Conservation (phyloP, 2,888 invertebrate genomes). For the Drosophila mercatorum region DNA sequence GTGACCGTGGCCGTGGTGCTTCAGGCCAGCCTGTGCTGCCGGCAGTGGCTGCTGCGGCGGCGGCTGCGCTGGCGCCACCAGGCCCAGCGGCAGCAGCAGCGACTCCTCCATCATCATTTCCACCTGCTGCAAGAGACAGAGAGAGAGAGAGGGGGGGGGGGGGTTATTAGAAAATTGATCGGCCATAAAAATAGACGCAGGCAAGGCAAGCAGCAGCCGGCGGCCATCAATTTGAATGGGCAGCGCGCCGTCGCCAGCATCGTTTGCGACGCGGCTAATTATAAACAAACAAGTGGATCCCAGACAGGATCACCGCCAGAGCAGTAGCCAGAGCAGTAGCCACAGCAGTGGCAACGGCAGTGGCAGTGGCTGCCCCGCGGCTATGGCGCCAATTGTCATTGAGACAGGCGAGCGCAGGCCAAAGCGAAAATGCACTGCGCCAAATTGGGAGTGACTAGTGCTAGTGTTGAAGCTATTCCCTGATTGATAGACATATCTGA, state of each 20-base stretch:
- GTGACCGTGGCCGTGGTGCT: slow-evolving; percentile 83
- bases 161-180: slow-evolving; percentile 69
- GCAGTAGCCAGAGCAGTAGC: not conserved
- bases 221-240: slow-evolving; percentile 73
- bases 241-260: slow-evolving; percentile 40
- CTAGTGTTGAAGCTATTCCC: too few species aligned
- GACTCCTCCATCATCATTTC: slow-evolving; percentile 80
- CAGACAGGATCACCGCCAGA: slow-evolving; percentile 45
- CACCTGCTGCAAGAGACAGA: slow-evolving; percentile 70
- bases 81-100: slow-evolving; percentile 58
- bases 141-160: slow-evolving; percentile 25
- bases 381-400: slow-evolving; percentile 77
- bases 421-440: slow-evolving; percentile 35
- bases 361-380: slow-evolving; percentile 51
- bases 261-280: slow-evolving; percentile 66
- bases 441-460: not conserved
- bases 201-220: slow-evolving; percentile 65
- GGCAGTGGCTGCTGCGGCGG: slow-evolving; percentile 29
- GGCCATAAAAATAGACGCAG: slow-evolving; percentile 70
- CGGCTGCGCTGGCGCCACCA: slow-evolving; percentile 57
- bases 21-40: slow-evolving; percentile 67
- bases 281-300: slow-evolving; percentile 70
- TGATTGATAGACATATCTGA: too few species aligned
- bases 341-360: not conserved
- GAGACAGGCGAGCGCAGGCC: slow-evolving; percentile 43